These are phyloP conservation scores for Trachelus troglodyta DNA, from an alignment of 2,888 invertebrate species.

Conservation along the genomic window DNA sequence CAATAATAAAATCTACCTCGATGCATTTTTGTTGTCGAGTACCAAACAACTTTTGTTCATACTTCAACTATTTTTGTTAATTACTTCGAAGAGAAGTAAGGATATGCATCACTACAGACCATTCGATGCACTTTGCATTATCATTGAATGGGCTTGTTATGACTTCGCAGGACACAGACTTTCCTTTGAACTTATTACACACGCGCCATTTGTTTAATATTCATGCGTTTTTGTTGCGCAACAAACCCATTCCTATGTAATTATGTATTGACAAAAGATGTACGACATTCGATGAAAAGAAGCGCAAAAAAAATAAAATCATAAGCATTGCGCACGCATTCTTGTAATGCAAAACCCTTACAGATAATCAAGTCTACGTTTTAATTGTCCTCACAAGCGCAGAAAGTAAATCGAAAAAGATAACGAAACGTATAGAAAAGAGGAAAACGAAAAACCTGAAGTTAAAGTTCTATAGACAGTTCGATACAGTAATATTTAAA, in stretches of 20 bases:
- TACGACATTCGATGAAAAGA: neutral
- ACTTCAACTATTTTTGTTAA: slow-evolving; percentile 1
- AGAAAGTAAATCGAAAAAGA: neutral
- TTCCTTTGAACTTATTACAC: neutral
- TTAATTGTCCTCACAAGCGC: neutral
- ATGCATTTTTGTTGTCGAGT: slow-evolving; percentile 19
- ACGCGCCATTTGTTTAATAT: neutral
- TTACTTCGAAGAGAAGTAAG: slow-evolving; percentile 7
- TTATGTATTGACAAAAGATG: neutral
- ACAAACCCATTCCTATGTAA: neutral
- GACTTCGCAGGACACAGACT: neutral
- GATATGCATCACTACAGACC: slow-evolving; percentile 8
- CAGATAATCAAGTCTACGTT: neutral
- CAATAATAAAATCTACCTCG: slow-evolving; percentile 52
- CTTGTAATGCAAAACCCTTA: neutral
- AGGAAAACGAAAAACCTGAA: slow-evolving; percentile 7
- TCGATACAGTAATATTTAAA: neutral
- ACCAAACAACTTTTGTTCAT: neutral
- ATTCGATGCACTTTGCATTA: neutral
- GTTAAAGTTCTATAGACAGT: neutral
- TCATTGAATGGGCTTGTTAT: slow-evolving; percentile 1
- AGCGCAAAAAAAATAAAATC: neutral
- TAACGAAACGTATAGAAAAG: neutral
- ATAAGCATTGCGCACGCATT: neutral
- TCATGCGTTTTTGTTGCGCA: neutral